Percentiles rank a stretch among this genome's conserved stretches.
Evolutionary conservation across 2,888 invertebrate species (phyloP).

Genomic region (Tyria jacobaeae): DNA sequence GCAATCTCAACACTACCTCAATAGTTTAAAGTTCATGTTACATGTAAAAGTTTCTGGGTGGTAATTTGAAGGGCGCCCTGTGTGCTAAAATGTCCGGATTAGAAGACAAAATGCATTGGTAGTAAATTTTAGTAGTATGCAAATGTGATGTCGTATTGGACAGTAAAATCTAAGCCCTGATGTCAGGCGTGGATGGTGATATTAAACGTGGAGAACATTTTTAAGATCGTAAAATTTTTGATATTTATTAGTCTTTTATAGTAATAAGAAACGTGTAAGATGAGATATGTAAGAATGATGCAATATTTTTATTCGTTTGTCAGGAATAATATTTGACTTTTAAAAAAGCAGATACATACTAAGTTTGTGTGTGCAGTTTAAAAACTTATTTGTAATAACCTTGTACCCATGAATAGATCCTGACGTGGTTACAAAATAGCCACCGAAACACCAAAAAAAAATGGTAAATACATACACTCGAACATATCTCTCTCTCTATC

Average conservation of each 20-base stretch:
- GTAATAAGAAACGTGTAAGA: conserved; percentile 47
- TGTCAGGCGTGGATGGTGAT: conserved; percentile 65
- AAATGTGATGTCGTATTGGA: conserved; percentile 76
- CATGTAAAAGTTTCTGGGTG: conserved; percentile 16
- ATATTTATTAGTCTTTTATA: conserved; percentile 51
- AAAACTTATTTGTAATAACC: too few relatives aligned
- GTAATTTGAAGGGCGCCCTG: conserved; percentile 54
- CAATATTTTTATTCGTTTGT: conserved; percentile 32
- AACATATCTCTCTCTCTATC: too few relatives aligned
- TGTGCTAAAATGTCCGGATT: conserved; percentile 71
- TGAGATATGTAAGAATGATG: conserved; percentile 33
- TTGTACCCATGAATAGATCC: too few relatives aligned
- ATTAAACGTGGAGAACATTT: conserved; percentile 57
- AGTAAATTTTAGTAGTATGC: conserved; percentile 85
- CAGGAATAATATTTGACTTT: not conserved
- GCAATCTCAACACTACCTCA: conserved; percentile 16
- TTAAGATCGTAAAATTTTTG: conserved; percentile 51
- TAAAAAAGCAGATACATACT: too few relatives aligned
- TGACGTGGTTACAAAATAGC: too few relatives aligned
- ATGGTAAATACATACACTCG: too few relatives aligned
- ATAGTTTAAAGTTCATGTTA: not conserved
- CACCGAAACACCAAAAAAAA: too few relatives aligned
- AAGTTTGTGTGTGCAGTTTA: too few relatives aligned
- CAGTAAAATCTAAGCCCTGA: conserved; percentile 75
- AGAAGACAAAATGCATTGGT: conserved; percentile 80